Evolutionary conservation across 2,797 vertebrate genomes (phyloP), one percentile per base, ranked within the genome.

Genomic region (Ctenopoma multispine): DNA sequence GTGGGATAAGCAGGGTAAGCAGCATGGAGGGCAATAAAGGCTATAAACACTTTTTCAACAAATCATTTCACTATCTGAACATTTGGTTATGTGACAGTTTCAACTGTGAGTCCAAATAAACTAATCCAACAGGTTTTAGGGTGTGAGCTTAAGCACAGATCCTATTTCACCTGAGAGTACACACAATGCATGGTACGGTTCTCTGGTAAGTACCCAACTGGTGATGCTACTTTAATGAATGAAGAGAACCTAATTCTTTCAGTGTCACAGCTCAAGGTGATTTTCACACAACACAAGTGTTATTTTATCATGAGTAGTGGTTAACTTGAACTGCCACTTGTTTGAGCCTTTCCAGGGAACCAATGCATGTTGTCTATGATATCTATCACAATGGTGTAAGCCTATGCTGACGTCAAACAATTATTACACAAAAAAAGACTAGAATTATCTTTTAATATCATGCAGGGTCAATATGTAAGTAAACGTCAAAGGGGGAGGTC

Each of bases 1-100:
- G 79, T 84, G 49, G 84, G 88, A 48, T 84, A 87, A 86, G 89
- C 81, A 87, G 84, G 88, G 76, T 73, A 84, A 88, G 90, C 71
- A 69, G 77, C 66, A 85, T 23, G 70, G 13, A 72, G 69, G 61
- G 61, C 10, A 74, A 67, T 68, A 60, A 63, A 34, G 40, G 59
- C 57, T 63, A 80, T 70, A 17, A 70, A 44, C 18, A 18, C 18
- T 44, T 18, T 14, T 49, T 79, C 71, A 63, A 34, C 50, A 79
- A 71, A 70, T 51, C 43, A 38, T 14, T 54, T 44, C 50, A 75
- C 63, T 63, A 70, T 72, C 47, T 73, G 2, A 64, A 55, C 56
- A 74, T 56, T 15, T 62, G 43, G 20, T 73, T 36, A 71, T 14
- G 46, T 57, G 69, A 77, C 50, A 41, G 17, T 17, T 78, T 76